Base-by-base conservation (phyloP, 2,888 invertebrate genomes). In the Calameuta idolon region DNA sequence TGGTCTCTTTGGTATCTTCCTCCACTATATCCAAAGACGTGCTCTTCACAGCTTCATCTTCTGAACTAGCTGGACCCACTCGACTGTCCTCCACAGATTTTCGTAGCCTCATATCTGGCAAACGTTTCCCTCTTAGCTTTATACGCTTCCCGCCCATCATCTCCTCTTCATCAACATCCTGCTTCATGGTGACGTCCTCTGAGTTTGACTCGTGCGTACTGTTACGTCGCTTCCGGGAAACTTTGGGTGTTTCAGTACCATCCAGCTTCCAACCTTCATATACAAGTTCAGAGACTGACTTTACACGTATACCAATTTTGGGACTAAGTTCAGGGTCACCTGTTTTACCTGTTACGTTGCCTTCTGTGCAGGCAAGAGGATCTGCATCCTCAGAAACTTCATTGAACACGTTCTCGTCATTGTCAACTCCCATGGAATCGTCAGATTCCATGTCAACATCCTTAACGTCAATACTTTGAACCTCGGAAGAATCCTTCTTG, bases 111-210 rank as follows among this genome's bases (percentile, higher is more conserved):
- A 85, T 81, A 75, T 92, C 90, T 0, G 89, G 85, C 1, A 85
- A 75, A 23, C 89, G 83, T 77, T 88, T 90, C 0, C 87, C 90
- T 1, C 89, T 81, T 4, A 90, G 79, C 77, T 84, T 91, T 84
- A 90, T 90, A 73, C 90, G 85, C 79, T 91, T 92, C 9, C 90
- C 89, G 15, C 87, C 89, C 23, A 84, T 85, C 74, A 84, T 87
- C 75, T 88, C 89, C 31, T 85, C 88, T 30, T 87, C 85, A 35
- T 75, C 87, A 1, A 92, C 88, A 69, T 89, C 89, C 69, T 86
- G 87, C 79, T 81, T 94, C 93, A 80, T 93, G 92, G 87, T 92
- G 93, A 81, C 88, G 85, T 86, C 94, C 92, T 87, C 93, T 0
- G 88, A 87, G 79, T 90, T 89, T 4, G 88, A 87, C 33, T 91